Evolutionary conservation across 1,140 invertebrate species (phyloP).

Genomic region (Trichonephila clavipes): DNA sequence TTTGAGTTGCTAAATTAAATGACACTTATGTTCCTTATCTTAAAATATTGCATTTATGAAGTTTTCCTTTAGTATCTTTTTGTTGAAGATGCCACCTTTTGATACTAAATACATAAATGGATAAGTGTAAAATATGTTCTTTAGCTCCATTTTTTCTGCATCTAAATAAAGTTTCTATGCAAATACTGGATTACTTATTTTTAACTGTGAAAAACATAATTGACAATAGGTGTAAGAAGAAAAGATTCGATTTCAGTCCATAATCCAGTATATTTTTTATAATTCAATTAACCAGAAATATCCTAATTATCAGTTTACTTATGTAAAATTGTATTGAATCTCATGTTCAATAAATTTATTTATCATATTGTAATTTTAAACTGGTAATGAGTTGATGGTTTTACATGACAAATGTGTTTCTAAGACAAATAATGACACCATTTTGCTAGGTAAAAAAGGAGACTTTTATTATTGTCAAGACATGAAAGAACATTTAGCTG

Average conservation of each 20-base stretch:
- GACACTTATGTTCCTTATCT: not conserved
- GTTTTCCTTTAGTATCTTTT: not conserved
- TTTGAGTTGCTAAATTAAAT: not conserved
- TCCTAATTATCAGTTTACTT: too few species aligned
- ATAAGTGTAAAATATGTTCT: not conserved
- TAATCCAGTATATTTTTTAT: not conserved
- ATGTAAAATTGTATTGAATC: too few species aligned
- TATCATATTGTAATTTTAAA: too few species aligned
- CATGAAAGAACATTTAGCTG: conserved; percentile 19
- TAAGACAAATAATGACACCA: not conserved
- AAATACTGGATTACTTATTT: conserved; percentile 12
- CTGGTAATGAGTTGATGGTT: too few species aligned
- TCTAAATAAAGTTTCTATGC: conserved; percentile 43
- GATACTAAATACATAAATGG: too few species aligned
- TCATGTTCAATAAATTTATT: too few species aligned
- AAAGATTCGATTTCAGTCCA: too few species aligned
- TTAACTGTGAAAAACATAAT: not conserved
- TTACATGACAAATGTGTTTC: too few species aligned
- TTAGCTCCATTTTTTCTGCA: conserved; percentile 41
- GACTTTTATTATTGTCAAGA: conserved; percentile 49
- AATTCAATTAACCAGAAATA: not conserved
- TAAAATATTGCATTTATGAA: not conserved
- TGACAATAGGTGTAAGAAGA: too few species aligned
- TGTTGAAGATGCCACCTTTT: not conserved
- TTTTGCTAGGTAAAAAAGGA: conserved; percentile 50